phyloP scores from a whole-genome alignment of 1,140 invertebrate genomes.

The Orius insidiosus region DNA sequence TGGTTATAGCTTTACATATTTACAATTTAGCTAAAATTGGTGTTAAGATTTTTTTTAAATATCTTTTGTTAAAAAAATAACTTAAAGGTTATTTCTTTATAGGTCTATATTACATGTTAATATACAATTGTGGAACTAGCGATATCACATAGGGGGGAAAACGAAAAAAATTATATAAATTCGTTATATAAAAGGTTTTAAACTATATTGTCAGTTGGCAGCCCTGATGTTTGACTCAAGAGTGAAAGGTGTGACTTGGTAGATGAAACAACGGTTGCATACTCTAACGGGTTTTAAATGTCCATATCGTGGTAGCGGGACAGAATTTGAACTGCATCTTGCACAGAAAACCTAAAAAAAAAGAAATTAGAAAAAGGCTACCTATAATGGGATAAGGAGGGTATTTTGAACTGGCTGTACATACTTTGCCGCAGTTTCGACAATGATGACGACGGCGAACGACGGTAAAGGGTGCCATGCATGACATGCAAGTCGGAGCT shows the following conservation, averaged over 20 bases:
- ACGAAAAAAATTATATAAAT: no score
- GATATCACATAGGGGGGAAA: no score
- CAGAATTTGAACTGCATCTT: conserved; percentile 79
- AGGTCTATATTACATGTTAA: no score
- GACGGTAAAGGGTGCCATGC: conserved; percentile 78
- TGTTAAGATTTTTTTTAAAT: no score
- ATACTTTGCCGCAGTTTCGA: conserved; percentile 64
- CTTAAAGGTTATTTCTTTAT: no score
- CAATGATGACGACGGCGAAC: conserved; percentile 91
- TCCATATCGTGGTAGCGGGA: conserved; percentile 81
- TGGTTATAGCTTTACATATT: no score
- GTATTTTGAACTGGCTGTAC: no score
- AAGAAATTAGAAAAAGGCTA: conserved; percentile 5
- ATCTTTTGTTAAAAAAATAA: no score
- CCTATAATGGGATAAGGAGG: neutral
- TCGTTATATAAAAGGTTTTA: no score
- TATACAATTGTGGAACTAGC: no score
- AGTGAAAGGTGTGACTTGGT: conserved; percentile 48
- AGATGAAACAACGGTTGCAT: conserved; percentile 79
- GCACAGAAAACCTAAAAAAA: conserved; percentile 72
- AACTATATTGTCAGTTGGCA: conserved; percentile 13
- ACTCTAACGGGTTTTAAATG: conserved; percentile 83
- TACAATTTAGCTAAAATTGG: no score
- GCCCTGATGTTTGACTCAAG: conserved; percentile 12
- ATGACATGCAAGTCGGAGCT: conserved; percentile 85